Conservation (phyloP, 2,113 vertebrate genomes). For the Rostratula benghalensis region DNA sequence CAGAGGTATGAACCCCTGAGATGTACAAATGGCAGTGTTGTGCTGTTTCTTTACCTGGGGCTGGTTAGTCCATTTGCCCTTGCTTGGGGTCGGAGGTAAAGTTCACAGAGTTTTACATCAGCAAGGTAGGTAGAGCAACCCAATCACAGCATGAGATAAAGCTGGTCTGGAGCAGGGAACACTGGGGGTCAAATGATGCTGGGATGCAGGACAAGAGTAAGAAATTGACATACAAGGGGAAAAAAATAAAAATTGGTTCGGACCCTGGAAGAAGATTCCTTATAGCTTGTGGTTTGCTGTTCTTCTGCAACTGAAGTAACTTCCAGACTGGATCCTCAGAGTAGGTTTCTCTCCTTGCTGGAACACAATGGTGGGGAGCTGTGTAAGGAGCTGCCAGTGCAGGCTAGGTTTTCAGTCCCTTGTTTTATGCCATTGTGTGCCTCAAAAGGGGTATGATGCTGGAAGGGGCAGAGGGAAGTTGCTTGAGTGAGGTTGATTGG, state of each 20-base stretch:
- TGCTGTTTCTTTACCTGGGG: not conserved
- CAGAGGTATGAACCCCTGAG: not conserved
- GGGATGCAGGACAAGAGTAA: not conserved
- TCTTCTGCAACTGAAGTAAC: not conserved
- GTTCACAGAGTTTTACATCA: not conserved
- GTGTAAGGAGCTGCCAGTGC: not conserved
- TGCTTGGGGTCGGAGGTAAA: not conserved
- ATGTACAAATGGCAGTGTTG: not conserved
- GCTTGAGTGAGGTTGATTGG: not conserved
- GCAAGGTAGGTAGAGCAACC: not conserved
- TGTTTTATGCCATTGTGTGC: accelerated
- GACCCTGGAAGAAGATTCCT: not conserved
- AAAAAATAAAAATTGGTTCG: not conserved
- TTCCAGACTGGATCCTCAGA: not conserved
- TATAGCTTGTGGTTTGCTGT: not conserved
- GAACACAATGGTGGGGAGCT: not conserved
- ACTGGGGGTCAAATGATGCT: not conserved
- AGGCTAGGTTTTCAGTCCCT: not conserved
- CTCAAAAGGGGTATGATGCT: not conserved
- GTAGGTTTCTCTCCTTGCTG: not conserved
- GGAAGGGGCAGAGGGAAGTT: not conserved
- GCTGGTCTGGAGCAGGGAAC: not conserved
- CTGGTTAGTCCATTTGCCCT: not conserved
- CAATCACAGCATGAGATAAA: not conserved
- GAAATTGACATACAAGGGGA: no score